Percentiles rank a stretch among this genome's conserved stretches.
These are phyloP conservation scores for Arenicola marina DNA, from an alignment of 2,888 invertebrate species.

Conservation along the genomic window DNA sequence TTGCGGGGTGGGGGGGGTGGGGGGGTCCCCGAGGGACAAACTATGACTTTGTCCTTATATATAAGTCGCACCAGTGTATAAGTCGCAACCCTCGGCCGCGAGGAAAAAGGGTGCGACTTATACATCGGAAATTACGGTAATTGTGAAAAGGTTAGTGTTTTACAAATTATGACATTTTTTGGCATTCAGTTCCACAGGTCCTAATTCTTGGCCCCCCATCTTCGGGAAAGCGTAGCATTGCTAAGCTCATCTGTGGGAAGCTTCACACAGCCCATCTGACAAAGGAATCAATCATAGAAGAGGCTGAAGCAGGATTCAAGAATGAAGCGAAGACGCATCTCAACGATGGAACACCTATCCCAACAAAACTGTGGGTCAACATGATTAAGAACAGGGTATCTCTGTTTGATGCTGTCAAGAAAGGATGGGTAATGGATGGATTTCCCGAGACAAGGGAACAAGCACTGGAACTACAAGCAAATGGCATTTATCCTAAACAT, in stretches of 20 bases:
- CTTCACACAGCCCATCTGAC: constrained; percentile 52
- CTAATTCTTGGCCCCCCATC: constrained; percentile 59
- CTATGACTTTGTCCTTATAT: too few species aligned
- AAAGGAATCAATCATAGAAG: constrained; percentile 48
- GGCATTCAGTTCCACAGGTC: constrained; percentile 58
- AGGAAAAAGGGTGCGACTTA: too few species aligned
- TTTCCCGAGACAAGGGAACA: constrained; percentile 59
- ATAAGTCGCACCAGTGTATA: too few species aligned
- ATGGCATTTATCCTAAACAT: constrained; percentile 59
- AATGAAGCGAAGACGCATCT: constrained; percentile 38
- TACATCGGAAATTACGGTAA: too few species aligned
- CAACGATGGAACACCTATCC: constrained; percentile 36
- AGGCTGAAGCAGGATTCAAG: constrained; percentile 48
- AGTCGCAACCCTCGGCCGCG: too few species aligned
- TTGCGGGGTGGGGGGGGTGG: too few species aligned
- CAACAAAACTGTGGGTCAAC: constrained; percentile 53
- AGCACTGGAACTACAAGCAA: constrained; percentile 52
- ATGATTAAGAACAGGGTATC: constrained; percentile 50
- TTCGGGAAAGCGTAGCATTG: constrained; percentile 57
- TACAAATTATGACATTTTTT: too few species aligned
- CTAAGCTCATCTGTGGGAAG: constrained; percentile 53
- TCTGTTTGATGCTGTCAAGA: constrained; percentile 56
- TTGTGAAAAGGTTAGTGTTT: too few species aligned
- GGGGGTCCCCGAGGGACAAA: too few species aligned
- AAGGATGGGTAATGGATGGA: constrained; percentile 60